A percentile compares a stretch with the other conserved stretches of the same genome.
Evolutionary conservation across 2,888 invertebrate species (phyloP).

Genomic region (Abrostola triplasia): DNA sequence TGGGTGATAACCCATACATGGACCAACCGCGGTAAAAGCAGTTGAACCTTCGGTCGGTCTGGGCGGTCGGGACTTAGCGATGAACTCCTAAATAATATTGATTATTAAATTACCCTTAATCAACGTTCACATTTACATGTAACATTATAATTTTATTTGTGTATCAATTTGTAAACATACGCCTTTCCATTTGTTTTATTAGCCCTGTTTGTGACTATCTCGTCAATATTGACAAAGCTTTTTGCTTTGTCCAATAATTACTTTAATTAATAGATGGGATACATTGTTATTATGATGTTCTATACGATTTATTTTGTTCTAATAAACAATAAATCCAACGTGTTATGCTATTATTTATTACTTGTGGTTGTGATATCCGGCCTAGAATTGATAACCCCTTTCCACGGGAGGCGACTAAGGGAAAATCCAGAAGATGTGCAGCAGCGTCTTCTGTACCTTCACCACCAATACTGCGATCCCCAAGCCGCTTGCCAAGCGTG

Average conservation of each 20-base stretch:
- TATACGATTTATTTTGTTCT: not conserved
- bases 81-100: not conserved
- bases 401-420: no score
- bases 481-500: no score
- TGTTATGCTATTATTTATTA: not conserved
- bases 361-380: no score
- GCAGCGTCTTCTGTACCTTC: no score
- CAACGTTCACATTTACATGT: not conserved
- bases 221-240: not conserved
- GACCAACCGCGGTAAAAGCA: no score
- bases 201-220: not conserved
- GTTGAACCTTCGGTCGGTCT: no score
- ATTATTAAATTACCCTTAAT: conserved; percentile 1
- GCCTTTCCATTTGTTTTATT: not conserved
- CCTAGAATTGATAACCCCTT: no score
- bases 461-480: no score
- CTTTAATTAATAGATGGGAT: not conserved
- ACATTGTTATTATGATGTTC: not conserved
- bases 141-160: not conserved
- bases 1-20: no score
- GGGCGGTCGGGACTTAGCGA: no score
- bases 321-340: not conserved
- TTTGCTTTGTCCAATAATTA: not conserved
- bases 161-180: not conserved
- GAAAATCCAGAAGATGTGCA: no score